phyloP scores from a whole-genome alignment of 1,140 invertebrate species.

The Tetramorium simillimum region DNA sequence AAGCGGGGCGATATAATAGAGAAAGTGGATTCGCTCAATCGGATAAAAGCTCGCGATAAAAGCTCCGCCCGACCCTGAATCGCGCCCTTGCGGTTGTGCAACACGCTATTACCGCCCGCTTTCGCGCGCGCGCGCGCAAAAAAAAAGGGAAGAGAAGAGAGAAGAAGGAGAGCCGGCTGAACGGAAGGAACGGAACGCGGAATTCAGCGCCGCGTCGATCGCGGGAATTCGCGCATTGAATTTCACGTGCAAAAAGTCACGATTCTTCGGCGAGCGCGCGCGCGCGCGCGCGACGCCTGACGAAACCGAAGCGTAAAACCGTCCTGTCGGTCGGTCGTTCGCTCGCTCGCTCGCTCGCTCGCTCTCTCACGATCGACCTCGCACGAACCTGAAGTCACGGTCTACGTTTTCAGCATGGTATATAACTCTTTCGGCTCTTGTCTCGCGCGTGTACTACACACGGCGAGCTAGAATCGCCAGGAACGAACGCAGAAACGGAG shows the following conservation, averaged over 20 bases:
- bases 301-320: slow-evolving; percentile 49
- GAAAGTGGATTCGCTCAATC: neutral
- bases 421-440: slow-evolving; percentile 59
- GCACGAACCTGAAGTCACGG: slow-evolving; percentile 67
- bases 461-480: slow-evolving; percentile 45
- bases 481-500: slow-evolving; percentile 1
- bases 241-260: slow-evolving; percentile 36
- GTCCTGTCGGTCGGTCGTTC: neutral
- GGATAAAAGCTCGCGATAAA: neutral
- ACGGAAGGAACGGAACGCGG: slow-evolving; percentile 10
- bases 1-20: neutral
- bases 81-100: slow-evolving; percentile 15
- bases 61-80: neutral
- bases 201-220: slow-evolving; percentile 1
- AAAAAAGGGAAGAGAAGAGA: neutral
- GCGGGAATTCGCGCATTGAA: slow-evolving; percentile 8
- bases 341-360: neutral
- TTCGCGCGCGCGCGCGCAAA: neutral
- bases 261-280: slow-evolving; percentile 21
- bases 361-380: slow-evolving; percentile 69
- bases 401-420: slow-evolving; percentile 71
- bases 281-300: neutral
- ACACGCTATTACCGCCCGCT: neutral
- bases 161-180: neutral
- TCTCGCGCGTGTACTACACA: slow-evolving; percentile 41